Conservation (phyloP, 1,140 invertebrate genomes). For the Yoshiicerus persimilis region DNA sequence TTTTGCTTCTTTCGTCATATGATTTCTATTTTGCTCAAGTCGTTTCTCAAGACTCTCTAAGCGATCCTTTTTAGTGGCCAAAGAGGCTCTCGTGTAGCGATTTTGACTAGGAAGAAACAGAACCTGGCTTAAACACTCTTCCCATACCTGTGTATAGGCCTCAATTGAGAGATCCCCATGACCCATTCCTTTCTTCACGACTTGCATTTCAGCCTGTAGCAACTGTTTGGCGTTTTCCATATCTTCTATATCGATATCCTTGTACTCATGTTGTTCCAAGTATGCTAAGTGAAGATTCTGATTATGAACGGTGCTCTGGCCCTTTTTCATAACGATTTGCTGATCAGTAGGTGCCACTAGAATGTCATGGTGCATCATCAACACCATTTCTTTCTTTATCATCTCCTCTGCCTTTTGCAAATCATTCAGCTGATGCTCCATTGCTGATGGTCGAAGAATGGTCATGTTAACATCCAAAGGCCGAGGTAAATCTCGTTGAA, state of each 20-base stretch:
- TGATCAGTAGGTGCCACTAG: constrained; percentile 56
- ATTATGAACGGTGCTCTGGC: constrained; percentile 54
- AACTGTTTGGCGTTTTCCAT: constrained; percentile 56
- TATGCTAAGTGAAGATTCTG: constrained; percentile 74
- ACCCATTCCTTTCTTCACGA: constrained; percentile 89
- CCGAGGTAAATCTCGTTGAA: constrained; percentile 85
- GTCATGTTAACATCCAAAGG: constrained; percentile 83
- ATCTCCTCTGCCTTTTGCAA: constrained; percentile 93
- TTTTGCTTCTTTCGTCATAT: constrained; percentile 95
- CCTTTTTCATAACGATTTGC: constrained; percentile 57
- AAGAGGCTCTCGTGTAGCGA: constrained; percentile 87
- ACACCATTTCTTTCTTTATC: constrained; percentile 95
- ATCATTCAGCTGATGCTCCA: constrained; percentile 73
- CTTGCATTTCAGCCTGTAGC: constrained; percentile 79
- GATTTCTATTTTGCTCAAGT: constrained; percentile 86
- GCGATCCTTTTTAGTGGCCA: constrained; percentile 93
- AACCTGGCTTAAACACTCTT: constrained; percentile 87
- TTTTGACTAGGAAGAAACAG: constrained; percentile 85
- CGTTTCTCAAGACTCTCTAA: constrained; percentile 90
- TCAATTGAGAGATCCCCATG: constrained; percentile 91
- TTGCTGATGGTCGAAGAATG: constrained; percentile 71
- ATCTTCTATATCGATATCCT: constrained; percentile 71
- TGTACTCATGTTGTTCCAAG: constrained; percentile 83
- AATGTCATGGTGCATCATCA: constrained; percentile 90
- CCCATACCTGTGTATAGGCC: constrained; percentile 93